These are phyloP conservation scores for Paralichthys olivaceus DNA, from an alignment of 2,113 vertebrate species.

Conservation along the genomic window DNA sequence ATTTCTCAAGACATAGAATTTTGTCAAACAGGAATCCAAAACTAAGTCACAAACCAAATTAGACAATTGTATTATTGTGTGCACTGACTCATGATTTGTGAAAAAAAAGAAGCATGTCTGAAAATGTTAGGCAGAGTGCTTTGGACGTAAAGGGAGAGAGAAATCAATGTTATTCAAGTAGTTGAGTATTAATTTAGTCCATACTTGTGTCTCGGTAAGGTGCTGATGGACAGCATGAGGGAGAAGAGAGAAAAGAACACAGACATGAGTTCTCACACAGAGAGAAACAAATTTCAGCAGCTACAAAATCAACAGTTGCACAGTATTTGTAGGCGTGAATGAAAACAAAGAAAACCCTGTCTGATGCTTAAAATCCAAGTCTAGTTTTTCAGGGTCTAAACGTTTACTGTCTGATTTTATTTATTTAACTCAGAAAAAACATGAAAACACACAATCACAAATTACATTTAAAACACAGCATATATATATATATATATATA, in stretches of 20 bases:
- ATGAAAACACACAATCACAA: slow-evolving; percentile 1
- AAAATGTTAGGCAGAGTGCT: slow-evolving; percentile 31
- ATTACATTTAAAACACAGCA: background rate
- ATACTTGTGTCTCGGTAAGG: slow-evolving; percentile 99
- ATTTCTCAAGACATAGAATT: background rate
- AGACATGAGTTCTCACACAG: slow-evolving; percentile 70
- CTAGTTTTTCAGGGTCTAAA: background rate
- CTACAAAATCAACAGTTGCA: slow-evolving; percentile 33
- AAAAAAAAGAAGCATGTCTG: slow-evolving; percentile 3
- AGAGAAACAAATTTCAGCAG: slow-evolving; percentile 32
- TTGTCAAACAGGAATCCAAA: background rate
- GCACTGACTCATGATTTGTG: background rate
- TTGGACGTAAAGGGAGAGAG: slow-evolving; percentile 77
- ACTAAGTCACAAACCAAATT: slow-evolving; percentile 15
- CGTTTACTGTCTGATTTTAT: slow-evolving; percentile 4
- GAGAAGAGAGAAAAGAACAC: slow-evolving; percentile 86
- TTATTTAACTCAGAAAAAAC: slow-evolving; percentile 3
- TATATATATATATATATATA: background rate
- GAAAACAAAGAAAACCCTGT: slow-evolving; percentile 29
- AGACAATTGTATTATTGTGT: background rate
- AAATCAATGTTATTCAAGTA: slow-evolving; percentile 78
- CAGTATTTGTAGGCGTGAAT: slow-evolving; percentile 18
- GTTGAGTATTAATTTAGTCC: slow-evolving; percentile 84
- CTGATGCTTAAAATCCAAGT: slow-evolving; percentile 24
- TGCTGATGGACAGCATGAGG: slow-evolving; percentile 96